Base-by-base conservation (phyloP, 2,888 invertebrate genomes). In the Ophion slaviceki region DNA sequence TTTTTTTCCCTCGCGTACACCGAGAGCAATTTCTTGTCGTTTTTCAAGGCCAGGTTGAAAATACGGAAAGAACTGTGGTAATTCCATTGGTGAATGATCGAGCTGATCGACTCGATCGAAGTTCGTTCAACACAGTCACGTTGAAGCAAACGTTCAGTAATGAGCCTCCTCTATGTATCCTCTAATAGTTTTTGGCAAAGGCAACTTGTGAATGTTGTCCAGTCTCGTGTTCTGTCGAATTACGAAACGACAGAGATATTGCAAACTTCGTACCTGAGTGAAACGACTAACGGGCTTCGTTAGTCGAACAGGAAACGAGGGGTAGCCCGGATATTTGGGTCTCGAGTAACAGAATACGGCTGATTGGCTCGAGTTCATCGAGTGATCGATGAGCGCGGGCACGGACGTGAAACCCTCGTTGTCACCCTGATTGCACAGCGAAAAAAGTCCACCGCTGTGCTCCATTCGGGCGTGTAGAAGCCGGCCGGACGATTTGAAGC, bases 391-490 rank as follows among this genome's bases (percentile, higher is more conserved):
- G 89, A 97, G 95, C 89, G 96, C 96, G 8, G 96, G 96, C 85
- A 97, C 96, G 1, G 96, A 96, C 47, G 94, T 91, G 88, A 95
- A 95, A 76, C 95, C 95, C 88, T 95, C 94, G 20, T 86, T 90
- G 28, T 95, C 95, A 86, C 95, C 95, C 90, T 95, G 95, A 93
- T 96, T 95, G 88, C 95, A 95, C 28, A 95, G 90, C 59, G 95
- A 95, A 92, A 96, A 97, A 86, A 96, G 94, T 72, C 97, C 97
- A 88, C 96, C 95, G 86, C 95, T 95, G 91, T 96, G 96, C 92
- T 97, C 97, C 89, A 97, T 96, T 57, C 97, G 95, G 79, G 97
- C 96, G 91, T 97, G 97, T 80, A 97, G 94, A 1, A 97, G 96
- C 89, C 95, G 95, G 32, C 96, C 96, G 82, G 96, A 94, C 90